Evolutionary conservation across 1,140 invertebrate species (phyloP).

Genomic region (Pentalonia nigronervosa): DNA sequence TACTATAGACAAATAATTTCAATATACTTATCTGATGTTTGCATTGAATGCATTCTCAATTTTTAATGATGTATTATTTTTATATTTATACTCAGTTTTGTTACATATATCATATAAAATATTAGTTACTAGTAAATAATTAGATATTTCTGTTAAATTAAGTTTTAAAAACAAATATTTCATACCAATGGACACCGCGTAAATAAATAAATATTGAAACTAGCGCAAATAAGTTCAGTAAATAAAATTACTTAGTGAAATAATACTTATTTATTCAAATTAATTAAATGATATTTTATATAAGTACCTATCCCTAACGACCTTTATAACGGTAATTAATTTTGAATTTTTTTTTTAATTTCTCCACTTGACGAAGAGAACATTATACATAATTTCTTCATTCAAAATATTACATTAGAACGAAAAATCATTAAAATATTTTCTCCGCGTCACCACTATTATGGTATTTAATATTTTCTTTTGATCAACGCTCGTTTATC

Average conservation of each 20-base stretch:
- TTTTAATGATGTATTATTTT: not conserved
- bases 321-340: not conserved
- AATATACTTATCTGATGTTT: not conserved
- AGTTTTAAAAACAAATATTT: not conserved
- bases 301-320: not conserved
- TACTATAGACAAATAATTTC: not conserved
- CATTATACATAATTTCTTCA: not conserved
- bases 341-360: conserved; percentile 3
- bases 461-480: conserved; percentile 12
- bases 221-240: not conserved
- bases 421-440: conserved; percentile 18
- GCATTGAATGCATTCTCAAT: not conserved
- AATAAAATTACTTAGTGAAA: not conserved
- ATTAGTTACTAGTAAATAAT: not conserved
- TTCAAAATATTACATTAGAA: not conserved
- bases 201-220: not conserved
- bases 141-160: not conserved
- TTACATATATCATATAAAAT: not conserved
- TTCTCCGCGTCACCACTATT: not conserved
- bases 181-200: not conserved
- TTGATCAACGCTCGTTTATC: not conserved
- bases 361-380: not conserved
- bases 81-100: not conserved
- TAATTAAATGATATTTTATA: not conserved
- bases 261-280: conserved; percentile 1